phyloP scores from a whole-genome alignment of 2,888 invertebrate species.

The Chloroclystis v-ata region DNA sequence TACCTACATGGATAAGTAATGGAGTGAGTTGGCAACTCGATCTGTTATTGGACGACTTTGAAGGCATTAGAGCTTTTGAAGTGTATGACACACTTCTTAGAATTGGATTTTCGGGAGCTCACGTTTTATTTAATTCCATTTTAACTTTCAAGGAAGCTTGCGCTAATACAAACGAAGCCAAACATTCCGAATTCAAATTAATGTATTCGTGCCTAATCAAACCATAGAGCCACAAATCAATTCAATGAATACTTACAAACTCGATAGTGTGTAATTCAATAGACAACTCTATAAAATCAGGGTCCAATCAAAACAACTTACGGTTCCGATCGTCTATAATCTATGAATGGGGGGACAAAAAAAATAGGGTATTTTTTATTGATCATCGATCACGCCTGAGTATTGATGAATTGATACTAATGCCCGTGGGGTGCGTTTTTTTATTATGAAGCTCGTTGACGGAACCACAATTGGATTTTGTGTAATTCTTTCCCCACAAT shows the following conservation, averaged over 20 bases:
- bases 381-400: constrained; percentile 73
- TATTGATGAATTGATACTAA: constrained; percentile 77
- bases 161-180: neutral
- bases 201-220: constrained; percentile 26
- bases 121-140: neutral
- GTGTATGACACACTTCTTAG: constrained; percentile 25
- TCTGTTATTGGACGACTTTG: constrained; percentile 28
- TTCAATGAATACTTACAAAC: constrained; percentile 38
- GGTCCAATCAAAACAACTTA: constrained; percentile 38
- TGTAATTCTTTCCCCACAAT: constrained; percentile 58
- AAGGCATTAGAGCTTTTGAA: constrained; percentile 19
- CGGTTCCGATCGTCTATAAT: constrained; percentile 51
- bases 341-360: constrained; percentile 50
- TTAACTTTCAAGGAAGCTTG: neutral
- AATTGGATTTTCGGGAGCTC: constrained; percentile 26
- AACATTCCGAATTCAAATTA: constrained; percentile 1
- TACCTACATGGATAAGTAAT: constrained; percentile 44
- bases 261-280: constrained; percentile 56
- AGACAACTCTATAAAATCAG: constrained; percentile 55
- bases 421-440: constrained; percentile 65
- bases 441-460: constrained; percentile 61
- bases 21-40: constrained; percentile 26
- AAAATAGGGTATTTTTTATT: constrained; percentile 58
- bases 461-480: constrained; percentile 70
- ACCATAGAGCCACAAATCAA: constrained; percentile 37